A percentile compares a stretch with the other conserved stretches of the same genome.
These are phyloP conservation scores for Frieseomelitta varia DNA, from an alignment of 1,140 invertebrate species.

Conservation along the genomic window DNA sequence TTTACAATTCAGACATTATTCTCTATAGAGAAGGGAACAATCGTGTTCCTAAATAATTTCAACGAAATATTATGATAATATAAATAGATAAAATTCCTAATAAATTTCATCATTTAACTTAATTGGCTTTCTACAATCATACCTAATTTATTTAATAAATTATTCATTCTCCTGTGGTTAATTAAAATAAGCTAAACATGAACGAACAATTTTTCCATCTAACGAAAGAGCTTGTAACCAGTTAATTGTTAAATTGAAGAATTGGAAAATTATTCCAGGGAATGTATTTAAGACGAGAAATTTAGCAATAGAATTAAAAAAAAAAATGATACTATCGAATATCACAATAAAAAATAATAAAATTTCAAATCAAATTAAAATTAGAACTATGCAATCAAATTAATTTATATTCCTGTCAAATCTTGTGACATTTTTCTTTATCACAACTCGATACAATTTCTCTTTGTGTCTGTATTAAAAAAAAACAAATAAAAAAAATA, in stretches of 20 bases:
- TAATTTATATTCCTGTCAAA: too few relatives aligned
- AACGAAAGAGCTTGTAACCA: too few relatives aligned
- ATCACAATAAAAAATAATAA: neutral
- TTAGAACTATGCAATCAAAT: too few relatives aligned
- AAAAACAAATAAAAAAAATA: neutral
- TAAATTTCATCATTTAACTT: neutral
- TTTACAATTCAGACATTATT: neutral
- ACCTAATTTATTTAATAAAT: neutral
- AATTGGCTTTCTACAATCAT: neutral
- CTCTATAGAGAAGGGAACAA: neutral
- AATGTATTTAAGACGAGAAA: neutral
- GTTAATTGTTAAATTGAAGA: too few relatives aligned
- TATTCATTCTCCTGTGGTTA: neutral
- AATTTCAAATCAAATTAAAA: neutral
- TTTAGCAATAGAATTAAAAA: neutral
- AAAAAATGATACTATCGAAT: neutral
- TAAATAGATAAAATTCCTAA: neutral
- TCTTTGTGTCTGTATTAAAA: too few relatives aligned
- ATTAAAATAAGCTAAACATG: conserved; percentile 7
- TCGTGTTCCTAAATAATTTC: neutral
- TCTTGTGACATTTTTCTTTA: too few relatives aligned
- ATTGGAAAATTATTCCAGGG: neutral
- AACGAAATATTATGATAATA: neutral
- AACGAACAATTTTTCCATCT: too few relatives aligned
- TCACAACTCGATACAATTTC: too few relatives aligned